phyloP scores from a whole-genome alignment of 2,888 invertebrate species.

The Andricus quercusramuli region DNA sequence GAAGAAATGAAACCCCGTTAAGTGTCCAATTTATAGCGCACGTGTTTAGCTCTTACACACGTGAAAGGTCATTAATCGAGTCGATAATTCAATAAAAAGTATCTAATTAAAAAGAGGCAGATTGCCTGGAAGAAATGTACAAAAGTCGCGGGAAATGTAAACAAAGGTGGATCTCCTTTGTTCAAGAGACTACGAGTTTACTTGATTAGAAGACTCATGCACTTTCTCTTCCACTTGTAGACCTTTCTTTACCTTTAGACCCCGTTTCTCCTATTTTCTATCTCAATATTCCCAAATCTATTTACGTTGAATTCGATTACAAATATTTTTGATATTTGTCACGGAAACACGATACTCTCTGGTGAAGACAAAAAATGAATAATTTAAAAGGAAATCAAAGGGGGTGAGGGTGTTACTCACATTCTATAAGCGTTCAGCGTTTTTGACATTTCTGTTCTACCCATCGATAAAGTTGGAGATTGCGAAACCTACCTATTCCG shows the following conservation, averaged over 20 bases:
- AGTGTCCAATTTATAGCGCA: background rate
- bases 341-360: background rate
- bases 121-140: background rate
- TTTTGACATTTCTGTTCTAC: conserved; percentile 86
- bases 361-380: background rate
- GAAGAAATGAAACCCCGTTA: conserved; percentile 10
- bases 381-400: background rate
- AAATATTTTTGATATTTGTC: background rate
- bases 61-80: background rate
- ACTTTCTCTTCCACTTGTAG: conserved; percentile 20
- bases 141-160: background rate
- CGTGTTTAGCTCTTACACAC: background rate
- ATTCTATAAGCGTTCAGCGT: conserved; percentile 94
- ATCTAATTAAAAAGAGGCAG: background rate
- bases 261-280: background rate
- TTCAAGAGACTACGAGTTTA: background rate
- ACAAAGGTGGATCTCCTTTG: conserved; percentile 33
- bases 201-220: conserved; percentile 21
- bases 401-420: conserved; percentile 82
- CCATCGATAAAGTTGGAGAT: conserved; percentile 72
- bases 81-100: background rate
- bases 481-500: conserved; percentile 59
- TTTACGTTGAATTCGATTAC: background rate
- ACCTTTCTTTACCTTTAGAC: conserved; percentile 4
- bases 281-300: background rate